Evolutionary conservation across 2,797 vertebrate species (phyloP).

Genomic region (Thripadectes ignobilis): DNA sequence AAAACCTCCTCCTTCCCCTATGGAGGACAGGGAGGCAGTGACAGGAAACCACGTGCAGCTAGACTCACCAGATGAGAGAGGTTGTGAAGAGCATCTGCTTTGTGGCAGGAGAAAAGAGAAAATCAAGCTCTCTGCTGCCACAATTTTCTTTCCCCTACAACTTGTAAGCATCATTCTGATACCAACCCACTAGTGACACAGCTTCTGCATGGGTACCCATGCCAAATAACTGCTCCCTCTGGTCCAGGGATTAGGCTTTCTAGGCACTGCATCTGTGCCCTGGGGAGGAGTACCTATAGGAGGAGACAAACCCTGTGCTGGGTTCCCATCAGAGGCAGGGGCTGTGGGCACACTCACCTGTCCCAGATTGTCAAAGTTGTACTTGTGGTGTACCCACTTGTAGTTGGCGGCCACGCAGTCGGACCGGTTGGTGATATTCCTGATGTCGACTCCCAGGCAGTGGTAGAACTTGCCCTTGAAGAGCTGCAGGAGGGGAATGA

Average conservation of each 20-base stretch:
- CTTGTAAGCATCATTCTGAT: neutral
- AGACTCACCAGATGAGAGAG: neutral
- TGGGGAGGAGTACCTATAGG: fast-evolving
- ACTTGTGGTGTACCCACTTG: conserved; percentile 98
- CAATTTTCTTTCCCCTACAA: neutral
- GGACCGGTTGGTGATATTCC: conserved; percentile 95
- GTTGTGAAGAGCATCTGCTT: neutral
- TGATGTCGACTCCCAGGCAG: conserved; percentile 90
- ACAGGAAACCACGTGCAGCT: neutral
- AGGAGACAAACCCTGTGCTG: neutral
- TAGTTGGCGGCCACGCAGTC: conserved; percentile 93
- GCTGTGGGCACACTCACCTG: conserved; percentile 80
- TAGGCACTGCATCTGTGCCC: neutral
- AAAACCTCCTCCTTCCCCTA: neutral
- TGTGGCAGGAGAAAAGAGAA: neutral
- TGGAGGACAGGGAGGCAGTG: neutral
- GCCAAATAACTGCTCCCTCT: neutral
- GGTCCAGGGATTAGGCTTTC: neutral
- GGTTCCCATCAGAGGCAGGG: neutral
- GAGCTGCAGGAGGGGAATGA: conserved; percentile 78
- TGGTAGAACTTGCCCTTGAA: conserved; percentile 99
- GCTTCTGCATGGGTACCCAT: neutral
- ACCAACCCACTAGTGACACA: neutral
- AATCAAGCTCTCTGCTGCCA: conserved; percentile 24
- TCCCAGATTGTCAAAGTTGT: conserved; percentile 98